Evolutionary conservation across 2,113 vertebrate genomes (phyloP).

Genomic region (Pimephales promelas): DNA sequence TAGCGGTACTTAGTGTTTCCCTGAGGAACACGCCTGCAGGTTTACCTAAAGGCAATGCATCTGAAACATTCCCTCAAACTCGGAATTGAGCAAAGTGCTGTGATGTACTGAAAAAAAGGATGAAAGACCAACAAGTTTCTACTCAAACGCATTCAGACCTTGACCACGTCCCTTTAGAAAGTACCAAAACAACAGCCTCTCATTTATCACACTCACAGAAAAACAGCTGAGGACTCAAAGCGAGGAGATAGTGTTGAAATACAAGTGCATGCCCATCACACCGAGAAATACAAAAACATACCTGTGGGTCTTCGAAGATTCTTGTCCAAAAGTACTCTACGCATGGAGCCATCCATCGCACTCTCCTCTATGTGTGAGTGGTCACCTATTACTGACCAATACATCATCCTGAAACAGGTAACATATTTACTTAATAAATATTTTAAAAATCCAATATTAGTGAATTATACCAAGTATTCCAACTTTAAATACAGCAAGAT

Average conservation of each 20-base stretch:
- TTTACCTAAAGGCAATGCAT: slow-evolving; percentile 40
- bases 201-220: slow-evolving; percentile 3
- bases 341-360: slow-evolving; percentile 93
- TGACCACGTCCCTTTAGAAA: not conserved
- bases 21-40: slow-evolving; percentile 52
- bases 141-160: not conserved
- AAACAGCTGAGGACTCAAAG: not conserved
- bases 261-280: slow-evolving; percentile 21
- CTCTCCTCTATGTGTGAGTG: slow-evolving; percentile 95
- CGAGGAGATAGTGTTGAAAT: not conserved
- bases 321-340: slow-evolving; percentile 91
- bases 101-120: slow-evolving; percentile 18
- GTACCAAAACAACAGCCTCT: not conserved
- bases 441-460: not conserved
- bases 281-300: slow-evolving; percentile 57
- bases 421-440: slow-evolving; percentile 13
- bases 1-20: slow-evolving; percentile 68
- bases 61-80: slow-evolving; percentile 14
- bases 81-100: slow-evolving; percentile 17
- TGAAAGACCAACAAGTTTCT: slow-evolving; percentile 12
- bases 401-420: slow-evolving; percentile 89
- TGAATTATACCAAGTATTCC: not conserved
- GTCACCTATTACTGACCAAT: slow-evolving; percentile 96
- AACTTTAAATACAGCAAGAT: no score
- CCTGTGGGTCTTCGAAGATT: slow-evolving; percentile 94